Evolutionary conservation across 2,888 invertebrate species (phyloP), one percentile per base, ranked within the genome.

Genomic region (Portevinia maculata): DNA sequence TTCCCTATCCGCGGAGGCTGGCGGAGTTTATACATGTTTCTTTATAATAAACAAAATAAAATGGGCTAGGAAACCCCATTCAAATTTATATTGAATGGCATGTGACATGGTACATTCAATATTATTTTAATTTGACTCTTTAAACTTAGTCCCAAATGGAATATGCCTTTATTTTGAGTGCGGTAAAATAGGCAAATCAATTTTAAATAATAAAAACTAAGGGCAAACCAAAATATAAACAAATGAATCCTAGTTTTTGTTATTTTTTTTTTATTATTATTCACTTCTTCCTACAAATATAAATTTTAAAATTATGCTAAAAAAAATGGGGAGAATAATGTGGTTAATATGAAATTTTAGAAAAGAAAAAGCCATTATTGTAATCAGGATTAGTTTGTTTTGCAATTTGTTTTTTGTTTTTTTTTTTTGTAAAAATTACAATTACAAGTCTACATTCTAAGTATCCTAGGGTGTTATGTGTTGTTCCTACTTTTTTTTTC

Each of bases 371-470:
- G 41, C 19, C 55, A 3, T 21, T 34, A 15, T 7, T 13, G 3
- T 13, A 15, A 69, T 69, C 57, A 69, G 46, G 46, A 55, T 50
- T 15, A 52, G 34, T 28, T 41, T 11, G 21, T 34, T 48, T 39
- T 9, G 19, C 70, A 71, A 13, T 71, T 57, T 24, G 2, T 24
- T 24, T 55, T 41, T 53, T 37, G n/a, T 24, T 24, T 24, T 55
- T 41, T 53, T 37, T 15, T 55, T 46, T 55, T 53, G 19, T 79
- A 70, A 65, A 75, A 70, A 50, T 79, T 73, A 62, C 64, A 53
- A 53, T 30, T 73, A 62, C 64, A 53, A 53, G 19, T 8, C 19
- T 74, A 50, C 15, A 44, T 30, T 19, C 15, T 74, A 24, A 44
- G 55, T 24, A 52, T 60, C 37, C 48, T 24, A 13, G 50, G 39